Base-by-base conservation (phyloP, 2,113 vertebrate genomes). In the Thinocorus orbignyianus region DNA sequence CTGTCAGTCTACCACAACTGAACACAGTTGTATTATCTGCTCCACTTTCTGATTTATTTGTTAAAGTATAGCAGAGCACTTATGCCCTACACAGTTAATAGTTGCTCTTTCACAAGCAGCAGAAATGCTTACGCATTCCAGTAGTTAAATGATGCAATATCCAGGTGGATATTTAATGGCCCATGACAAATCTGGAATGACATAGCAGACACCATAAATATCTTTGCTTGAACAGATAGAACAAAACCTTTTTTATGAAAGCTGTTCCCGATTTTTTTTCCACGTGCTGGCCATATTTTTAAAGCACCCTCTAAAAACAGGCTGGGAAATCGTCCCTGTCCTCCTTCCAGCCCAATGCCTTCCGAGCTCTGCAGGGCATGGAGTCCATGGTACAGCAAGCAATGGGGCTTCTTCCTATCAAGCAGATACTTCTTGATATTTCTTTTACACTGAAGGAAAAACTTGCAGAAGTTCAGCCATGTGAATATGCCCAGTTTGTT, bases 131-230 rank as follows among this genome's bases (percentile, higher is more conserved):
- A 97, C 7, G 80, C 97, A 97, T 97, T 97, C 97, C 97, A 92
- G 89, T 92, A 95, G 97, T 94, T 97, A 97, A 94, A 91, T 94
- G 98, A 96, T 95, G 92, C 97, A 97, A 96, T 82, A 90, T 97
- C 96, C 98, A 98, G 98, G 98, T 97, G 97, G 96, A 72, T 95
- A 72, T 92, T 97, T 96, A 98, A 98, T 91, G 96, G 96, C 60
- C 97, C 95, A 72, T 97, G 91, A 55, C 74, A 41, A 98, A 97
- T 97, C 86, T 96, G 95, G 95, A 97, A 97, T 96, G 97, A 97
- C 87, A 93, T 69, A 91, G 86, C 91, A 91, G 92, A 96, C 91
- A 95, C 82, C 81, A 89, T 97, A 97, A 98, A 98, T 97, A 98
- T 96, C 94, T 97, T 83, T 86, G 66, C 58, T 51, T 4, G 14